Conservation (phyloP, 2,113 vertebrate genomes). For the Protomyctophum bolini region DNA sequence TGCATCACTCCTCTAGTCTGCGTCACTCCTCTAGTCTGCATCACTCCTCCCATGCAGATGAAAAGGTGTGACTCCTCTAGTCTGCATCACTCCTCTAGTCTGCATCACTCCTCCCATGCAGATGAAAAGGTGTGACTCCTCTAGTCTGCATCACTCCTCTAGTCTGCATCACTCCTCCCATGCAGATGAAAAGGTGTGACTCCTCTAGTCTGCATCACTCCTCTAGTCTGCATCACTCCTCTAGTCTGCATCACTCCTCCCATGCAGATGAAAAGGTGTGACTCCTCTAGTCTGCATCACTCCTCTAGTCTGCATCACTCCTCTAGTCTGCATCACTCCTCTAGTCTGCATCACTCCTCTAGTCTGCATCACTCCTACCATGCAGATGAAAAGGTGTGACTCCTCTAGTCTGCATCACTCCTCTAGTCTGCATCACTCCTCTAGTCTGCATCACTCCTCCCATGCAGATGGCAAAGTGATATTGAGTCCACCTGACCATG, state of each 20-base stretch:
- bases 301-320: conserved; percentile 1
- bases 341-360: no score
- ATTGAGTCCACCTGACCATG: conserved; percentile 2
- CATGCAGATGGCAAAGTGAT: neutral
- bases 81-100: neutral
- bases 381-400: neutral
- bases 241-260: neutral
- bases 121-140: no score
- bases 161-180: neutral
- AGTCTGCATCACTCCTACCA: neutral
- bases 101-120: neutral
- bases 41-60: neutral
- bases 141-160: conserved; percentile 2
- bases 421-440: no score
- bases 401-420: no score
- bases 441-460: neutral
- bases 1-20: conserved; percentile 5
- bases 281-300: conserved; percentile 8
- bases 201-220: conserved; percentile 5
- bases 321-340: conserved; percentile 1
- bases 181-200: no score
- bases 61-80: no score
- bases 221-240: no score
- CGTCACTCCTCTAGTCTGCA: no score
- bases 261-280: no score